phyloP scores from a whole-genome alignment of 2,888 invertebrate species.

The Holacanthella duospinosa region DNA sequence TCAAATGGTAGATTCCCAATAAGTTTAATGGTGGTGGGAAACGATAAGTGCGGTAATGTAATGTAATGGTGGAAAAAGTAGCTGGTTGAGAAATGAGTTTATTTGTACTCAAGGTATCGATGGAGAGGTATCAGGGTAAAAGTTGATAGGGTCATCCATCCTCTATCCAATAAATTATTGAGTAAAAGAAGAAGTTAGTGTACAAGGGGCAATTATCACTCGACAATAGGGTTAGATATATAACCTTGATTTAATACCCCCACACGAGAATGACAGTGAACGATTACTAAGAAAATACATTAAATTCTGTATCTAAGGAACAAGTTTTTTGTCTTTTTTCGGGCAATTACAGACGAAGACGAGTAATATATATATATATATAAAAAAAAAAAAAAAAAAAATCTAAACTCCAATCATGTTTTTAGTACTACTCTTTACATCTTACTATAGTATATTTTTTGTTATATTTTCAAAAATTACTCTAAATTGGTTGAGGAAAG shows the following conservation, averaged over 20 bases:
- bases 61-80: neutral
- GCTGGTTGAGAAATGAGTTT: neutral
- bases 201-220: neutral
- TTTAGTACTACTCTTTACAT: neutral
- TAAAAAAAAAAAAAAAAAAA: too few species aligned
- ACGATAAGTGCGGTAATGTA: neutral
- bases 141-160: neutral
- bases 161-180: neutral
- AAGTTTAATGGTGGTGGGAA: neutral
- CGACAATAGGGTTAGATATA: neutral
- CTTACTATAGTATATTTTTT: too few species aligned
- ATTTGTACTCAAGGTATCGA: too few species aligned
- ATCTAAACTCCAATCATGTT: neutral
- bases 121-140: neutral
- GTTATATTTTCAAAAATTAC: neutral
- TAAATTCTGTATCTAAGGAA: neutral
- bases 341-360: neutral
- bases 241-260: neutral
- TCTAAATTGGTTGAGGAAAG: neutral
- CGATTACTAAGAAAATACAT: neutral
- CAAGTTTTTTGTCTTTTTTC: neutral
- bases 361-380: too few species aligned
- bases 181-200: neutral
- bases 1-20: conserved; percentile 3
- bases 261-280: neutral